phyloP scores from a whole-genome alignment of 2,888 invertebrate species.

The Thymelicus sylvestris region DNA sequence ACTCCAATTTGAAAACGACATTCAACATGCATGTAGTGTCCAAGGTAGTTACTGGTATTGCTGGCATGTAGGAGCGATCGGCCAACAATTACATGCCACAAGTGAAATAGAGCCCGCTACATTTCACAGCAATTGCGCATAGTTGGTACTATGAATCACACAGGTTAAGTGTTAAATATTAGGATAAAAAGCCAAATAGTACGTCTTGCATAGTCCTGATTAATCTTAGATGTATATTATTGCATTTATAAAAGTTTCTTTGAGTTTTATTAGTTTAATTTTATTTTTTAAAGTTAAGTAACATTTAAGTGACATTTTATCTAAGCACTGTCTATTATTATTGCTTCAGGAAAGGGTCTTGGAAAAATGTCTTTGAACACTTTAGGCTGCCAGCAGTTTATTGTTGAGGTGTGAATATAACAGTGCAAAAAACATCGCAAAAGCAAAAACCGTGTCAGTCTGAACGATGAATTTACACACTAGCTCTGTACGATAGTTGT shows the following conservation, averaged over 20 bases:
- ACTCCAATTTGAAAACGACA: neutral
- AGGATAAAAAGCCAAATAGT: neutral
- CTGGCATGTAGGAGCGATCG: slow-evolving; percentile 8
- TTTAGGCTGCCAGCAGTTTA: too few relatives aligned
- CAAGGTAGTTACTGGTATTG: slow-evolving; percentile 18
- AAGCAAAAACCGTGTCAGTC: slow-evolving; percentile 2
- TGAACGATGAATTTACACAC: slow-evolving; percentile 12
- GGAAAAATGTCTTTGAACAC: too few relatives aligned
- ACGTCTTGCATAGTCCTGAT: too few relatives aligned
- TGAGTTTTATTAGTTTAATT: too few relatives aligned
- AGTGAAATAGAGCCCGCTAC: slow-evolving; percentile 20
- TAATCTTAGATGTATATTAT: too few relatives aligned
- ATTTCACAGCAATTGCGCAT: neutral
- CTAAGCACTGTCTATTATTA: too few relatives aligned
- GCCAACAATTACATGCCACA: slow-evolving; percentile 19
- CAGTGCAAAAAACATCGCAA: neutral
- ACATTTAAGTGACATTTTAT: too few relatives aligned
- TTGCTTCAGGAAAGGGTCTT: too few relatives aligned
- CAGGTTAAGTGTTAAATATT: slow-evolving; percentile 3
- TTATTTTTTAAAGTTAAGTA: too few relatives aligned
- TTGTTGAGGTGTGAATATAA: neutral
- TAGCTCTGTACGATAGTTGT: neutral
- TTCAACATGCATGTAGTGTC: slow-evolving; percentile 5
- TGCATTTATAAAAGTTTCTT: too few relatives aligned
- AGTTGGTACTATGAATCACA: neutral